Evolutionary conservation across 1,140 invertebrate species (phyloP).

Genomic region (Paralvinella palmiformis): DNA sequence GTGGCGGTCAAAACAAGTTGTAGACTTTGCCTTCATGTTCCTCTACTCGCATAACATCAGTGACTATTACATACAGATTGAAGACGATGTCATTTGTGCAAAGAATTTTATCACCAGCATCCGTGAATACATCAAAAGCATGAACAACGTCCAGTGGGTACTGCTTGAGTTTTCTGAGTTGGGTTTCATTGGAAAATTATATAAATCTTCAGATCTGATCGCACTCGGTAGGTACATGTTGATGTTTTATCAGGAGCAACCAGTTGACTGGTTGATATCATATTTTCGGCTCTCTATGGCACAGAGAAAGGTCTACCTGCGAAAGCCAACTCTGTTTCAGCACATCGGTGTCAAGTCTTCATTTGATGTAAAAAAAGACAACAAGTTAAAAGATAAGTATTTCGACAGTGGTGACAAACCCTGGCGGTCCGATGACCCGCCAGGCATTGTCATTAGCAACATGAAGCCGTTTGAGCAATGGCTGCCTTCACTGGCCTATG

Average conservation of each 20-base stretch:
- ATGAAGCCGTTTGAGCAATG: no score
- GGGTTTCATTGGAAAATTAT: slow-evolving; percentile 47
- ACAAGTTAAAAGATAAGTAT: slow-evolving; percentile 17
- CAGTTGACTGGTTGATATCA: slow-evolving; percentile 41
- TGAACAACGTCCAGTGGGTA: slow-evolving; percentile 28
- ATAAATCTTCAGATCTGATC: slow-evolving; percentile 33
- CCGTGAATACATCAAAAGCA: slow-evolving; percentile 27
- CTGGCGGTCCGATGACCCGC: no score
- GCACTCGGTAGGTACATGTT: slow-evolving; percentile 33
- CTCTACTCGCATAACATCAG: slow-evolving; percentile 34
- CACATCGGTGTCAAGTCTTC: slow-evolving; percentile 44
- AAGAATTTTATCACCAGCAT: slow-evolving; percentile 36
- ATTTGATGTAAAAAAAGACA: slow-evolving; percentile 19
- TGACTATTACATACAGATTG: slow-evolving; percentile 43
- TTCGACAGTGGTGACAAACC: slow-evolving; percentile 1
- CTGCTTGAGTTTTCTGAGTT: slow-evolving; percentile 42
- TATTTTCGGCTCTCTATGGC: slow-evolving; percentile 26
- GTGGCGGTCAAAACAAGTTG: slow-evolving; percentile 47
- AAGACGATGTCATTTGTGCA: slow-evolving; percentile 46
- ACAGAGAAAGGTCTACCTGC: slow-evolving; percentile 23
- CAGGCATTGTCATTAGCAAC: no score
- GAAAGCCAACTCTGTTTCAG: slow-evolving; percentile 40
- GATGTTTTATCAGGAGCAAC: slow-evolving; percentile 39
- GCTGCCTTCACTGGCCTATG: no score
- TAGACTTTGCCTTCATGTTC: slow-evolving; percentile 44